Base-by-base conservation (phyloP, 2,888 invertebrate species). In the Eutolmus rufibarbis region DNA sequence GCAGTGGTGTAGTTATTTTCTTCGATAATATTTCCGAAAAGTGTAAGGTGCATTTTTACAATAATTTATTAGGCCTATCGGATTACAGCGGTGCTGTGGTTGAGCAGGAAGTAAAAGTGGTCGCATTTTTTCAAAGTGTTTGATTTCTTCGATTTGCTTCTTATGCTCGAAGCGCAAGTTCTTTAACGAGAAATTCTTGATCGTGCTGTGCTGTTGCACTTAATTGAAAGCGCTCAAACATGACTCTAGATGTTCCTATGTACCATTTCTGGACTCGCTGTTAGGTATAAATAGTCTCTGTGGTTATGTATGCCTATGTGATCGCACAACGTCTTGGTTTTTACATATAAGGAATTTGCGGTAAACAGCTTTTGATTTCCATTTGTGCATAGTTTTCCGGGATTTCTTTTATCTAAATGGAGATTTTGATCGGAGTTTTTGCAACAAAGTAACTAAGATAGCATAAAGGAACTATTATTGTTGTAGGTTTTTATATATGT, bases 51-150 rank as follows among this genome's bases (percentile, higher is more conserved):
- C 66, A 66, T 12, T 66, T 23, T 12, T 51, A n/a, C 66, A 66
- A 66, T 66, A 12, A 66, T 66, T 51, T 51, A 66, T 9, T 19
- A 51, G 66, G 8, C 66, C 28, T 66, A 66, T 66, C 66, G 28
- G 23, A 66, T 66, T 66, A 66, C 66, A 66, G 66, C 66, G 66
- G 23, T 56, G 43, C 77, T 46, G 46, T 19, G 66, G 66, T 23
- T 66, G 9, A 82, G n/a, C 34, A 82, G 82, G 82, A 82, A 82
- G 82, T 82, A 82, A 82, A 82, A 82, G 66, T 56, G 82, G 57
- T 82, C 82, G 82, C 82, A 57, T 82, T 57, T 82, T 82, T 37
- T 51, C 14, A 23, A 79, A 28, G 76, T 51, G 28, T 79, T 79
- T 56, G 23, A 51, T 79, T 28, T 46, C 51, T 79, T 79, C 51